These are phyloP conservation scores for Protonemura montana DNA, from an alignment of 2,888 invertebrate genomes.

Conservation along the genomic window DNA sequence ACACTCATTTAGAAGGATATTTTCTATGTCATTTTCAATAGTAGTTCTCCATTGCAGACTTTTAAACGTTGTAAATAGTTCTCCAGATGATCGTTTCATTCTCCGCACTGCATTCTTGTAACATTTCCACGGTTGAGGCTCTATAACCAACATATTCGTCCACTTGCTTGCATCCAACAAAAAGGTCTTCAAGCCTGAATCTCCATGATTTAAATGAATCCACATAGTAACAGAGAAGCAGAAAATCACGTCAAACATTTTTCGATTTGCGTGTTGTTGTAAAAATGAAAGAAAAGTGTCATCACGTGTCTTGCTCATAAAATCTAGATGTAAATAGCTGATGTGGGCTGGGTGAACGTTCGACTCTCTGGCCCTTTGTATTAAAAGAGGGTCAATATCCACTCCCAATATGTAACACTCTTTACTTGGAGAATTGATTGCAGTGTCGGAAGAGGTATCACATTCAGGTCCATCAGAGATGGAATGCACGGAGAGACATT, in stretches of 20 bases:
- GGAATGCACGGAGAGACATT: slow-evolving; percentile 54
- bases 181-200: slow-evolving; percentile 72
- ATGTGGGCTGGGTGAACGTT: slow-evolving; percentile 61
- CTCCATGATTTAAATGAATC: slow-evolving; percentile 87
- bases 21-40: slow-evolving; percentile 69
- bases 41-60: slow-evolving; percentile 68
- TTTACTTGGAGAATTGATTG: slow-evolving; percentile 52
- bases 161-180: slow-evolving; percentile 65
- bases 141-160: slow-evolving; percentile 71
- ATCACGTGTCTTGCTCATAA: slow-evolving; percentile 62
- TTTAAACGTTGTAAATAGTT: slow-evolving; percentile 68
- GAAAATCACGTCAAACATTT: slow-evolving; percentile 72
- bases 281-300: slow-evolving; percentile 63
- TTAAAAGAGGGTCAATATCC: slow-evolving; percentile 77
- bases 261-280: slow-evolving; percentile 55
- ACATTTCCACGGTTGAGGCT: slow-evolving; percentile 88
- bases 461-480: too few relatives aligned
- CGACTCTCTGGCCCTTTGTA: slow-evolving; percentile 70
- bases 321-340: slow-evolving; percentile 67
- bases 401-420: slow-evolving; percentile 68
- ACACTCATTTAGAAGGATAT: slow-evolving; percentile 61
- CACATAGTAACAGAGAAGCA: slow-evolving; percentile 90
- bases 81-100: slow-evolving; percentile 69
- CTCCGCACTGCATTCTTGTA: slow-evolving; percentile 79
- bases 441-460: neutral